Percentiles rank a stretch among this genome's conserved stretches.
Conservation (phyloP, 1,140 invertebrate species). For the Drosophila persimilis region DNA sequence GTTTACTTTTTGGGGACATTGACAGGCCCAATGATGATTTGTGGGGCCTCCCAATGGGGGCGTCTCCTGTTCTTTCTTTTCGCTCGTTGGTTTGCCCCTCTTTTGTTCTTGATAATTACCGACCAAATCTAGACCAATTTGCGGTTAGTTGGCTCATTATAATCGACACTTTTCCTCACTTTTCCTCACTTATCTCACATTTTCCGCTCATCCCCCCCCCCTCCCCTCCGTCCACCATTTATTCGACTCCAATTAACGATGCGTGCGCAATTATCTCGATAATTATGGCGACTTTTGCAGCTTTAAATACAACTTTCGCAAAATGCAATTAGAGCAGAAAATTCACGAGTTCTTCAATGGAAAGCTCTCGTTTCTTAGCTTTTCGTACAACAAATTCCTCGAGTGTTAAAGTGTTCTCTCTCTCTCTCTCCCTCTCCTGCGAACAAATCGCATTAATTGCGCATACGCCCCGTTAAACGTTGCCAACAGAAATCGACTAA, state of each 20-base stretch:
- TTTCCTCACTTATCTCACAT: conserved; percentile 42
- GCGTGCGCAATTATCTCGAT: conserved; percentile 54
- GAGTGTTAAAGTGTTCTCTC: conserved; percentile 23
- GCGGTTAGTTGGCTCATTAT: conserved; percentile 47
- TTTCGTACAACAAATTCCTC: background rate
- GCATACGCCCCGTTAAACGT: conserved; percentile 61
- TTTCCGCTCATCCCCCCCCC: conserved; percentile 17
- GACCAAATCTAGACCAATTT: conserved; percentile 39
- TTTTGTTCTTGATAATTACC: conserved; percentile 33
- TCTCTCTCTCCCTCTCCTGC: conserved; percentile 1
- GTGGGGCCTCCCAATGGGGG: background rate
- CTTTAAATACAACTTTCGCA: conserved; percentile 34
- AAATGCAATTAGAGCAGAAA: conserved; percentile 60
- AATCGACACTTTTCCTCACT: conserved; percentile 49
- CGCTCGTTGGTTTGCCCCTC: too few species aligned
- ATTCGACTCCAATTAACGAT: conserved; percentile 53
- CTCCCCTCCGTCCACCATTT: conserved; percentile 4
- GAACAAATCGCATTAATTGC: conserved; percentile 56
- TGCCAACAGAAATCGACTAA: conserved; percentile 42
- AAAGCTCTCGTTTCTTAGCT: conserved; percentile 22
- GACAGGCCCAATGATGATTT: conserved; percentile 27
- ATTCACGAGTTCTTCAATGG: conserved; percentile 35
- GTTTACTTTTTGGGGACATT: conserved; percentile 18
- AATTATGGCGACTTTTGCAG: conserved; percentile 52
- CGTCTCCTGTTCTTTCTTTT: background rate